These are phyloP conservation scores for Anarhynchus alexandrinus DNA, from an alignment of 2,113 vertebrate species.

Conservation along the genomic window DNA sequence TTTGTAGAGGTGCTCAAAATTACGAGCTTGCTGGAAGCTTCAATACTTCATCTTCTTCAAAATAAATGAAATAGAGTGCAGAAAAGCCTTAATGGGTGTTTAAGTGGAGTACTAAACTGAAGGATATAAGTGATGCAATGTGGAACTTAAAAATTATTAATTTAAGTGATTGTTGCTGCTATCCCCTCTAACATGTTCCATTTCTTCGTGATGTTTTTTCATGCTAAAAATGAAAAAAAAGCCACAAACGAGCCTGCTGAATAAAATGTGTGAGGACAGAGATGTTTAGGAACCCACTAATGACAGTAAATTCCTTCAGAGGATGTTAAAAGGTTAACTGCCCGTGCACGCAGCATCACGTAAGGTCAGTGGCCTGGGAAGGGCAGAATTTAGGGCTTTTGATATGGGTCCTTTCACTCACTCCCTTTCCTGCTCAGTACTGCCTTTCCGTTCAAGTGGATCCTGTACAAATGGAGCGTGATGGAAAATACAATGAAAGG, in stretches of 20 bases:
- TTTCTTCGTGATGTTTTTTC: neutral
- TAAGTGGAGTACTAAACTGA: neutral
- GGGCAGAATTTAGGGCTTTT: neutral
- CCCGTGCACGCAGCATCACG: accelerated
- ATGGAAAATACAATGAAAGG: neutral
- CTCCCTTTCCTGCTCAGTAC: neutral
- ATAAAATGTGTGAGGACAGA: neutral
- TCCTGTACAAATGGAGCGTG: neutral
- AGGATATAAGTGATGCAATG: neutral
- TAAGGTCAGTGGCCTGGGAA: neutral
- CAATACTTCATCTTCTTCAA: neutral
- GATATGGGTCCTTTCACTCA: neutral
- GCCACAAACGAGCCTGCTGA: neutral
- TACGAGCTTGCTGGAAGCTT: neutral
- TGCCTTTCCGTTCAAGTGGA: neutral
- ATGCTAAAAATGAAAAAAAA: neutral
- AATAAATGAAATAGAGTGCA: neutral
- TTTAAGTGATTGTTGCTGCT: neutral
- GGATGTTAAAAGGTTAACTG: neutral
- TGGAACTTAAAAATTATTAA: neutral
- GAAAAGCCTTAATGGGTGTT: neutral
- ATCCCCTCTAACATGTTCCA: neutral
- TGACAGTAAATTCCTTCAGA: neutral
- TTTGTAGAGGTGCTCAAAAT: neutral
- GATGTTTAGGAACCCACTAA: neutral